Evolutionary conservation across 2,888 invertebrate species (phyloP).

Genomic region (Euplexia lucipara): DNA sequence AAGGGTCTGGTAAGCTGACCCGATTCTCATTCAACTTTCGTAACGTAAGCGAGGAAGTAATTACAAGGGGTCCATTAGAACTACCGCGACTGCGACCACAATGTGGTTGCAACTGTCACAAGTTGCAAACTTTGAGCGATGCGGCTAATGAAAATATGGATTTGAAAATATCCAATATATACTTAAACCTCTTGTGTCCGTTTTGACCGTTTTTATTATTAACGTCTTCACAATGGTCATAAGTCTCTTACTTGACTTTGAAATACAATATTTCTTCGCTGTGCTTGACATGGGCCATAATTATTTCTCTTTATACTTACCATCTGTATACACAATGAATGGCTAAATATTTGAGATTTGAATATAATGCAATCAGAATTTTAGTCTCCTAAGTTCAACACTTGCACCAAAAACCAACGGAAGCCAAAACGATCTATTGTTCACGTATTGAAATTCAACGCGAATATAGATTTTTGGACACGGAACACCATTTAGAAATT

Average conservation of each 20-base stretch:
- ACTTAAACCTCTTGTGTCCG: too few relatives aligned
- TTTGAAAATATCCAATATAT: too few relatives aligned
- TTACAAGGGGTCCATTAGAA: conserved; percentile 79
- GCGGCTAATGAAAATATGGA: not conserved
- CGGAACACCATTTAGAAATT: not conserved
- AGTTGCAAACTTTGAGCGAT: conserved; percentile 50
- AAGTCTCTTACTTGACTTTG: too few relatives aligned
- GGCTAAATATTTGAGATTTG: too few relatives aligned
- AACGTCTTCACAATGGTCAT: too few relatives aligned
- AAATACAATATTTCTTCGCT: too few relatives aligned
- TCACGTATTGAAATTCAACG: conserved; percentile 73
- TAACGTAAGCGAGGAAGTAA: conserved; percentile 80
- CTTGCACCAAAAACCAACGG: conserved; percentile 71
- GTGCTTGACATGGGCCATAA: too few relatives aligned
- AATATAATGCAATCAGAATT: too few relatives aligned
- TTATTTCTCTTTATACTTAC: too few relatives aligned
- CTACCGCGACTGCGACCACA: conserved; percentile 70
- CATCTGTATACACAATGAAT: too few relatives aligned
- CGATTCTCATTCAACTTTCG: conserved; percentile 68
- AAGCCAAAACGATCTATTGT: conserved; percentile 82
- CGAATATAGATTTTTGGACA: conserved; percentile 60
- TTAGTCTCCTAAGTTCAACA: conserved; percentile 24
- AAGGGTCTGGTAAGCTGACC: conserved; percentile 24
- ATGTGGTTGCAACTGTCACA: conserved; percentile 57
- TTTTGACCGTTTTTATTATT: too few relatives aligned